These are phyloP conservation scores for Oegoconia quadripuncta DNA, from an alignment of 2,888 invertebrate species.

Conservation along the genomic window DNA sequence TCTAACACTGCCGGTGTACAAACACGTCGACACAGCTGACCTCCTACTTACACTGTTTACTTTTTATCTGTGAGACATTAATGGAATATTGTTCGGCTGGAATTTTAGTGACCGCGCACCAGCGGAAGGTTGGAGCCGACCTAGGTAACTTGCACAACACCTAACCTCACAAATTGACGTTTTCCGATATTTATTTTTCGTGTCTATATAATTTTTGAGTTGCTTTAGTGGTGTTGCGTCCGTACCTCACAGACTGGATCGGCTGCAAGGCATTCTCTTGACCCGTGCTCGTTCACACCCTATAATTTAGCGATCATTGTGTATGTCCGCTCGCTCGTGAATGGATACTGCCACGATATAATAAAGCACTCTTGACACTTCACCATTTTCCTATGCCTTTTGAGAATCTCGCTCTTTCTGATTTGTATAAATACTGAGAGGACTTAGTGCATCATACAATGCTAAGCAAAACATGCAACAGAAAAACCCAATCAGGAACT, in stretches of 20 bases:
- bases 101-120: constrained; percentile 84
- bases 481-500: constrained; percentile 30
- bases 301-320: constrained; percentile 74
- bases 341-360: constrained; percentile 61
- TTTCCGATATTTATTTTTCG: constrained; percentile 75
- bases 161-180: constrained; percentile 77
- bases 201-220: constrained; percentile 76
- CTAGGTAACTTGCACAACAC: constrained; percentile 83
- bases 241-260: constrained; percentile 78
- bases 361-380: constrained; percentile 68
- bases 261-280: constrained; percentile 74
- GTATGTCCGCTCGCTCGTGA: constrained; percentile 76
- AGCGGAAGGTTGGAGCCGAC: constrained; percentile 85
- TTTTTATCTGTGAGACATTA: constrained; percentile 63
- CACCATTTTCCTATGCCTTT: constrained; percentile 69
- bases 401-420: constrained; percentile 67
- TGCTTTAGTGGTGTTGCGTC: constrained; percentile 80
- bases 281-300: constrained; percentile 75
- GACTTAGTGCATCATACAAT: constrained; percentile 75
- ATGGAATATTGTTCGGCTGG: constrained; percentile 73
- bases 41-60: constrained; percentile 57
- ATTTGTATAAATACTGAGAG: constrained; percentile 55
- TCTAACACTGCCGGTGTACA: constrained; percentile 50
- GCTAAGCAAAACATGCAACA: constrained; percentile 30
- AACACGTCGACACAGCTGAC: constrained; percentile 51